Base-by-base conservation (phyloP, 1,140 invertebrate genomes). In the Pogonomyrmex barbatus region DNA sequence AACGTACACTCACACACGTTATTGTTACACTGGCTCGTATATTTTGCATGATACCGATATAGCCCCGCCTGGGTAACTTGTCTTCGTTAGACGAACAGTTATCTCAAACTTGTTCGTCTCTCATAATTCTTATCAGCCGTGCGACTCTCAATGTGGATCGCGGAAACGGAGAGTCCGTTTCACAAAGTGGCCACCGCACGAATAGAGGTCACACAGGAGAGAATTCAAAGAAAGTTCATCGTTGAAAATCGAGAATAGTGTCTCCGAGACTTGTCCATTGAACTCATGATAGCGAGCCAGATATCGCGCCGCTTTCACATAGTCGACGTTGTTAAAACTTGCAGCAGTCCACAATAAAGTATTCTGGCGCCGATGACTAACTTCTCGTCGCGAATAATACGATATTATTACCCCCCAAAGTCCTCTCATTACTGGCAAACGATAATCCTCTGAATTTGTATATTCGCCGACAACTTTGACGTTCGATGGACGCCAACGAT, bases 181-280 rank as follows among this genome's bases (percentile, higher is more conserved):
- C 88, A 81, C 56, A 83, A 89, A 86, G 56, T 83, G 87, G 73
- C 54, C 30, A 10, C 56, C 4, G 30, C 33, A 42, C 50, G 60
- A 89, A 89, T 85, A 36, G 75, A 90, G 88, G 75, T 90, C 88
- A 77, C 42, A 17, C 54, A 56, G 60, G n/a, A 71, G 30, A 9
- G 52, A 67, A 42, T 84, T 89, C 78, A 76, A 90, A 90, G 89
- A 79, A 89, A 89, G 47, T 89, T 89, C 30, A 54, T 65, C 50
- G 45, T 36, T 24, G 47, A 36, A 70, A 77, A 86, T 85, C 75
- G 58, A 81, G 77, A 86, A 84, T 67, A 77, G 30, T 56, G 47
- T 83, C 88, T 90, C 36, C 4, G 62, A 70, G 82, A 90, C 65
- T 90, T 86, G 67, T 70, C 77, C 83, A 76, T 87, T 90, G 86